A percentile compares a stretch with the other conserved stretches of the same genome.
Conservation (phyloP, 1,140 invertebrate species). For the Mylabris phalerata region DNA sequence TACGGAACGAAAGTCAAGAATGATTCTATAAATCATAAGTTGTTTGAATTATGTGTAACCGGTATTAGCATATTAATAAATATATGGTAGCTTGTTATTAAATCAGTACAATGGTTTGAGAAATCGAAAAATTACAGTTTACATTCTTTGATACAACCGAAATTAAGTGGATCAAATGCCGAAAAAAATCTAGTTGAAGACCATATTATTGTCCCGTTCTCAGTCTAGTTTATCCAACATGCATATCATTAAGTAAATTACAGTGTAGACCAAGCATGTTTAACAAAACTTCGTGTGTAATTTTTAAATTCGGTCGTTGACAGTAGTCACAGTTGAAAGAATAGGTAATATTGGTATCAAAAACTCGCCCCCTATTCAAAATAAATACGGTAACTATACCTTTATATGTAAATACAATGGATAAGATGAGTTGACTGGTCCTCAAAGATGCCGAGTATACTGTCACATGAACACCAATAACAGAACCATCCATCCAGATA, state of each 20-base stretch:
- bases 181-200: slow-evolving; percentile 6
- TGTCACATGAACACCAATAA: slow-evolving; percentile 21
- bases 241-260: slow-evolving; percentile 23
- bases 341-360: not conserved
- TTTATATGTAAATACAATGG: slow-evolving; percentile 29
- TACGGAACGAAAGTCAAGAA: too few species aligned
- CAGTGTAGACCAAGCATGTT: slow-evolving; percentile 10
- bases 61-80: too few species aligned
- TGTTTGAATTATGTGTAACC: not conserved
- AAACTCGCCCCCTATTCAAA: slow-evolving; percentile 5
- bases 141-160: not conserved
- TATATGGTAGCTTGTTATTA: too few species aligned
- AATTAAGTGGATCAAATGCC: slow-evolving; percentile 8
- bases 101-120: slow-evolving; percentile 1
- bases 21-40: slow-evolving; percentile 2
- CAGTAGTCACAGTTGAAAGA: slow-evolving; percentile 20
- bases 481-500: slow-evolving; percentile 24
- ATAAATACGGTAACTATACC: slow-evolving; percentile 15
- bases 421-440: slow-evolving; percentile 21
- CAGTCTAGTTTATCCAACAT: slow-evolving; percentile 15
- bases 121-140: slow-evolving; percentile 13
- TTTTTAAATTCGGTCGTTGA: slow-evolving; percentile 25
- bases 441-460: slow-evolving; percentile 27
- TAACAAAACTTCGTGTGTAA: slow-evolving; percentile 10
- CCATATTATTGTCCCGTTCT: slow-evolving; percentile 17